phyloP scores from a whole-genome alignment of 2,113 vertebrate genomes.

The Xiphophorus couchianus region DNA sequence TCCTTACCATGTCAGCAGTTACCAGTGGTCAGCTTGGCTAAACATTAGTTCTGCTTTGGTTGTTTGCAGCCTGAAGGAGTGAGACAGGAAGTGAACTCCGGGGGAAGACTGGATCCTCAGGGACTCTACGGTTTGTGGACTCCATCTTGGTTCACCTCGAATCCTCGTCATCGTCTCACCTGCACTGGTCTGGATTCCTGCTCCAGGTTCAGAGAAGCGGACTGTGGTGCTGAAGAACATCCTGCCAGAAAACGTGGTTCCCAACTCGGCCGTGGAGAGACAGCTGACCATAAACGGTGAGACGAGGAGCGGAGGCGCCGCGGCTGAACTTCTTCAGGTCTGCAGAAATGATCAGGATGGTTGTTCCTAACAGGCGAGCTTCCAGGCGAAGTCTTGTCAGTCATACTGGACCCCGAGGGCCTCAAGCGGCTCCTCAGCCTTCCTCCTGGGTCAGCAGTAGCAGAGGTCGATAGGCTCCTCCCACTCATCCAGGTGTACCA shows the following conservation, averaged over 20 bases:
- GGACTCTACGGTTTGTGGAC: conserved; percentile 85
- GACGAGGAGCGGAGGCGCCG: no score
- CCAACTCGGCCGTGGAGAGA: conserved; percentile 84
- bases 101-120: conserved; percentile 86
- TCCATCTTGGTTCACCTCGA: not conserved
- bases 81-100: conserved; percentile 77
- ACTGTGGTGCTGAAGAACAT: conserved; percentile 80
- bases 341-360: not conserved
- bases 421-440: conserved; percentile 77
- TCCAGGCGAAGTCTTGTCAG: conserved; percentile 81
- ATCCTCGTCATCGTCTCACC: not conserved
- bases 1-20: no score
- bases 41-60: not conserved
- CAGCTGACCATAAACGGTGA: conserved; percentile 86
- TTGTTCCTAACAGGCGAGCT: conserved; percentile 80
- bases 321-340: not conserved
- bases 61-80: conserved; percentile 90
- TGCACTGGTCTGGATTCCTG: not conserved
- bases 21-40: no score
- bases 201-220: conserved; percentile 62
- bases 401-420: conserved; percentile 75
- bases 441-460: conserved; percentile 84
- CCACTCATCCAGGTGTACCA: conserved; percentile 84
- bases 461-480: conserved; percentile 80
- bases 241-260: conserved; percentile 84